Evolutionary conservation across 2,797 vertebrate species (phyloP).

Genomic region (Dendrocincla tyrannina): DNA sequence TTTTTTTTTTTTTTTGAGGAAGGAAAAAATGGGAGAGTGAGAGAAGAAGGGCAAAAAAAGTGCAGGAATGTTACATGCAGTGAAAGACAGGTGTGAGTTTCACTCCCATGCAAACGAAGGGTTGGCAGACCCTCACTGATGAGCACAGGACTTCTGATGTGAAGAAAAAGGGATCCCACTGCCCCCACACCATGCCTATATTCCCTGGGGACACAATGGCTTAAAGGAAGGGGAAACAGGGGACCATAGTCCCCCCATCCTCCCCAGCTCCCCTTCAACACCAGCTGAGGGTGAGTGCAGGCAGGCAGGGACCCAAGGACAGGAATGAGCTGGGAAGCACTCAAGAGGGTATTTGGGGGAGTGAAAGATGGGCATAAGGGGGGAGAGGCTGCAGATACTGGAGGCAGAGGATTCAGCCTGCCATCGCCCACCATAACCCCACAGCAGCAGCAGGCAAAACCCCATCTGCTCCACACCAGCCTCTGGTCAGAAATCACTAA

Average conservation of each 20-base stretch:
- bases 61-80: not conserved
- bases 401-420: not conserved
- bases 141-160: not conserved
- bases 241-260: not conserved
- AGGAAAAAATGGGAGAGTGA: not conserved
- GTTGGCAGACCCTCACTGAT: not conserved
- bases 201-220: not conserved
- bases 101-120: not conserved
- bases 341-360: not conserved
- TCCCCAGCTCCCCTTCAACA: fast-evolving
- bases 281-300: not conserved
- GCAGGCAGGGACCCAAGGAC: not conserved
- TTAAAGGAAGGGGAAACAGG: not conserved
- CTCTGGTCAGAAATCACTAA: not conserved
- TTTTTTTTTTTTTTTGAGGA: not conserved
- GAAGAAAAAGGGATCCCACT: not conserved
- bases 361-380: not conserved
- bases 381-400: not conserved
- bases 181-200: not conserved
- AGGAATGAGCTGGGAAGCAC: not conserved
- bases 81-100: not conserved
- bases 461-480: not conserved
- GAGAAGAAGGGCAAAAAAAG: not conserved
- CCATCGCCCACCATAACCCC: not conserved
- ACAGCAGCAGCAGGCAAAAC: not conserved